Evolutionary conservation across 2,888 invertebrate genomes (phyloP), one percentile per base, ranked within the genome.

Genomic region (Dendrolimus houi): DNA sequence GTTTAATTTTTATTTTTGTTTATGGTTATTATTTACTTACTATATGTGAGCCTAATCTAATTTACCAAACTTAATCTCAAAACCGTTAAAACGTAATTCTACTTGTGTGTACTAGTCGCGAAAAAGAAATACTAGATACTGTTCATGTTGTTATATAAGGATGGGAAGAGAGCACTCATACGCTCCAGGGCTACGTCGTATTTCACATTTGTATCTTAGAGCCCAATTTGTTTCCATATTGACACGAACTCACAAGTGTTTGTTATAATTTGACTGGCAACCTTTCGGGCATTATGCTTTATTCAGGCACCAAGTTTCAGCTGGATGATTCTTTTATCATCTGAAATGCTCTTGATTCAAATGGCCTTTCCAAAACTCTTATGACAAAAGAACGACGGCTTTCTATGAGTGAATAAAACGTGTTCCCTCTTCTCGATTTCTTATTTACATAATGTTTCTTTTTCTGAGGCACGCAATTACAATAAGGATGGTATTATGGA

Each of bases 261-360:
- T 67, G 67, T 66, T 63, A 66, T 68, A 67, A 73, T 73, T 73
- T 68, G 62, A 72, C 68, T 71, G 71, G 62, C 61, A 57, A 62
- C 52, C 29, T 29, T 29, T 29, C 29, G 3, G 29, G 29, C 29
- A 29, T 29, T 29, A 3, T 29, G 29, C 29, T 29, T 29, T 29
- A 29, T 29, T 29, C 29, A 29, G 6, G 29, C 29, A 29, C 29
- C 29, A 29, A 68, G 64, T 67, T 64, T 64, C 68, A 66, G 79
- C 73, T 76, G 76, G 76, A 75, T 79, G 75, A 78, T 77, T 81
- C 77, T 76, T 79, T 80, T 82, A 81, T 81, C 76, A 81, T 79
- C 68, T 75, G 79, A 81, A 79, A 83, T 77, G 78, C 75, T 73
- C 74, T 75, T 74, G 74, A 81, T 76, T 76, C 77, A 73, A 80